A percentile compares a stretch with the other conserved stretches of the same genome.
These are phyloP conservation scores for Corbicula japonica DNA, from an alignment of 2,888 invertebrate genomes.

Conservation along the genomic window DNA sequence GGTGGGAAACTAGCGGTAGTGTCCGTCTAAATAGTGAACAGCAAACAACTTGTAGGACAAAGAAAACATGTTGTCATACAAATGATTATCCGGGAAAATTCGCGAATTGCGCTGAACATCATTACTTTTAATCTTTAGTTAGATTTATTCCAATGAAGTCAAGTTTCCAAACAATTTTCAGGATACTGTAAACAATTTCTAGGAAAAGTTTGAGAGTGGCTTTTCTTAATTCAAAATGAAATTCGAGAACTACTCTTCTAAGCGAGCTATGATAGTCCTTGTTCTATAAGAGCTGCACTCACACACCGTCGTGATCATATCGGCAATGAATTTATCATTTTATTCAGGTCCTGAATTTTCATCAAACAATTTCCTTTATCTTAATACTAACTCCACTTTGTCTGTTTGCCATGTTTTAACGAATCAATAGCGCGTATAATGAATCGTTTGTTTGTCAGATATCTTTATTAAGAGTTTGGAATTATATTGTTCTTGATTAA, in stretches of 20 bases:
- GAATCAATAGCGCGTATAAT: conserved; percentile 65
- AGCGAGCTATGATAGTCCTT: background rate
- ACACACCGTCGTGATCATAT: conserved; percentile 34
- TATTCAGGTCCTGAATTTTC: conserved; percentile 38
- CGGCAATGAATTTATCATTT: conserved; percentile 65
- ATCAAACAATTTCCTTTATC: conserved; percentile 68
- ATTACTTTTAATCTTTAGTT: no score
- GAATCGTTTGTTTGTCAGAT: conserved; percentile 66
- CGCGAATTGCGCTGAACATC: no score
- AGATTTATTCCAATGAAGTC: no score
- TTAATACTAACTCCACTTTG: conserved; percentile 61
- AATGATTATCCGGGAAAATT: no score
- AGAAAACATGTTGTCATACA: no score
- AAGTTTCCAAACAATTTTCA: no score
- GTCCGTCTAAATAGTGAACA: no score
- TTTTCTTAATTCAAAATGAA: no score
- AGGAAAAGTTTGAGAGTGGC: no score
- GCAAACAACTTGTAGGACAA: no score
- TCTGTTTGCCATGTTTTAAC: conserved; percentile 67
- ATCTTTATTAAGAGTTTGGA: conserved; percentile 67
- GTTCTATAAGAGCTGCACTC: background rate
- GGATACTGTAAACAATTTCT: no score
- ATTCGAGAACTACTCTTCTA: background rate
- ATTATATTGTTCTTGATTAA: conserved; percentile 67
- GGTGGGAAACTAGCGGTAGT: background rate